Percentiles rank a stretch among this genome's conserved stretches.
Evolutionary conservation across 2,113 vertebrate species (phyloP).

Genomic region (Furnarius figulus): DNA sequence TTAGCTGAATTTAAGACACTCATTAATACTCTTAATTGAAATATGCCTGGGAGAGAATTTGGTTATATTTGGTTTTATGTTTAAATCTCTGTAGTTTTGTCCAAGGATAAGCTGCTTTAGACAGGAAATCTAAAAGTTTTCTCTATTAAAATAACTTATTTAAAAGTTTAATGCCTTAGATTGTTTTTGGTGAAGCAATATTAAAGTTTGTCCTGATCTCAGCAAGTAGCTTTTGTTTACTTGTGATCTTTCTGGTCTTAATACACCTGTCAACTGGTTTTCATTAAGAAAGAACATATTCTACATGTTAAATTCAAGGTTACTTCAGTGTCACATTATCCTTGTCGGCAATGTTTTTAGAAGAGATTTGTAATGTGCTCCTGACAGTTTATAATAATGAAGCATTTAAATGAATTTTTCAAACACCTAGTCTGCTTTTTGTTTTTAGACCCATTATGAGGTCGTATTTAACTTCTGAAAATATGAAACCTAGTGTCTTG

Average conservation of each 20-base stretch:
- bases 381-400: neutral
- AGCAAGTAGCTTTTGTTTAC: neutral
- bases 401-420: neutral
- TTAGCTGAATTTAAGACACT: slow-evolving; percentile 17
- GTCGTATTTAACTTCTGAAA: neutral
- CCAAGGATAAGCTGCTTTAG: neutral
- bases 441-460: neutral
- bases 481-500: neutral
- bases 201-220: neutral
- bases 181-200: neutral
- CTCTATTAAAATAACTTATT: neutral
- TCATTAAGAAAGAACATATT: neutral
- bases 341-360: neutral
- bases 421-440: neutral
- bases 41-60: slow-evolving; percentile 3
- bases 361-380: neutral
- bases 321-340: neutral
- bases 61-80: neutral
- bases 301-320: neutral
- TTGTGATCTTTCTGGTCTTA: neutral
- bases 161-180: neutral
- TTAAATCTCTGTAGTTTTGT: slow-evolving; percentile 32
- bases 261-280: neutral
- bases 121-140: neutral
- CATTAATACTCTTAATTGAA: slow-evolving; percentile 9